Conservation (phyloP, 2,113 vertebrate species). For the Macaca mulatta region DNA sequence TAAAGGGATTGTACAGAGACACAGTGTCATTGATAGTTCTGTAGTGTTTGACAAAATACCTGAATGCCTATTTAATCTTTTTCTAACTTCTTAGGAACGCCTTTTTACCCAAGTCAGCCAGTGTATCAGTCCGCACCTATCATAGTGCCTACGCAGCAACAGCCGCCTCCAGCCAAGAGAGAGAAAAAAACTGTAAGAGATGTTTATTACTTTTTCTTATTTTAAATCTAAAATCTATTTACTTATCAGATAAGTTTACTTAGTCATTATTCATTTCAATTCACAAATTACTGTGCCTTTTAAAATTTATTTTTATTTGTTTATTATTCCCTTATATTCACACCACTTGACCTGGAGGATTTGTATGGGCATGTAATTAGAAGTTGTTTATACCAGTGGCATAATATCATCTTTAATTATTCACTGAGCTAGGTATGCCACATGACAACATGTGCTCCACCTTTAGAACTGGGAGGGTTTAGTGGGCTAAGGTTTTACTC, state of each 20-base stretch:
- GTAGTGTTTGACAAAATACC: background rate
- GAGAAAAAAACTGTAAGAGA: slow-evolving; percentile 98
- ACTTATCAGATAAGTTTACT: background rate
- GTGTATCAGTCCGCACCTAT: slow-evolving; percentile 96
- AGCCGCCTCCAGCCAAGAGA: slow-evolving; percentile 92
- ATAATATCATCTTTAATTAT: background rate
- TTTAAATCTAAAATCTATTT: slow-evolving; percentile 27
- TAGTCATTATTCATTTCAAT: slow-evolving; percentile 14
- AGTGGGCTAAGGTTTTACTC: background rate
- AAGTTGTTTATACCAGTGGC: background rate
- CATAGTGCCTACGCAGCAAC: slow-evolving; percentile 97
- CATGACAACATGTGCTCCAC: background rate
- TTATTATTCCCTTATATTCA: background rate
- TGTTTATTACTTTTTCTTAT: background rate
- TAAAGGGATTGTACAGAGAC: background rate
- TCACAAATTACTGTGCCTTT: background rate
- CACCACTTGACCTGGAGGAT: background rate
- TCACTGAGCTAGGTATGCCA: background rate
- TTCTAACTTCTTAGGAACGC: slow-evolving; percentile 84
- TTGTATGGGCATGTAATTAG: background rate
- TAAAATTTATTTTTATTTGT: background rate
- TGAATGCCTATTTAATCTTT: slow-evolving; percentile 35
- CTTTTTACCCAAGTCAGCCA: slow-evolving; percentile 94
- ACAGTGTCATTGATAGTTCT: background rate
- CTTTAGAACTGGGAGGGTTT: background rate